A percentile compares a stretch with the other conserved stretches of the same genome.
Conservation (phyloP, 2,888 invertebrate species). For the Petrolisthes manimaculis region DNA sequence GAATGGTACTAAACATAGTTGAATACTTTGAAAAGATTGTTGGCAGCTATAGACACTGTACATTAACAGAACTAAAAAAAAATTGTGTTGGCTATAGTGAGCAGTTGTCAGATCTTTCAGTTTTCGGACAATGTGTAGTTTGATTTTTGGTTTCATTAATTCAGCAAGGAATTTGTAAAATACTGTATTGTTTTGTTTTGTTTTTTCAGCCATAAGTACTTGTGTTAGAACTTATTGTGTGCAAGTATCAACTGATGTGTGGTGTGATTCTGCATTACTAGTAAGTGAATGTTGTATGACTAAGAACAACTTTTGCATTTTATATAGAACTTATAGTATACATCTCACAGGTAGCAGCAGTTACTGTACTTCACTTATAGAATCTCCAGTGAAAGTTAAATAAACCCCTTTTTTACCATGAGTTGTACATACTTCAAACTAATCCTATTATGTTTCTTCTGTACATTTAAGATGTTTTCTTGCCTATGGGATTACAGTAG, state of each 20-base stretch:
- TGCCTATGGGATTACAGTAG: no score
- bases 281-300: slow-evolving; percentile 59
- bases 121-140: background rate
- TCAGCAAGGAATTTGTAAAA: background rate
- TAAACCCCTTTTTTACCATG: slow-evolving; percentile 58
- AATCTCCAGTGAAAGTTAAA: slow-evolving; percentile 59
- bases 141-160: slow-evolving; percentile 16
- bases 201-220: slow-evolving; percentile 29
- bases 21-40: no score
- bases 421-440: slow-evolving; percentile 39
- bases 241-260: slow-evolving; percentile 9
- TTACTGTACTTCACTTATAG: slow-evolving; percentile 62
- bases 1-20: no score
- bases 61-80: no score
- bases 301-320: slow-evolving; percentile 58
- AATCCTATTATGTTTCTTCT: background rate
- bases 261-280: slow-evolving; percentile 42
- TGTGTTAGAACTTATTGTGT: slow-evolving; percentile 24
- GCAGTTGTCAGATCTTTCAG: no score
- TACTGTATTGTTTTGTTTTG: background rate
- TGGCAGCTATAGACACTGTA: no score
- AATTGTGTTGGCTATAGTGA: no score
- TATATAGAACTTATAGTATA: slow-evolving; percentile 60
- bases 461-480: no score
- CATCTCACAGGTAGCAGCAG: slow-evolving; percentile 60